These are phyloP conservation scores for Gymnocheta viridis DNA, from an alignment of 2,888 invertebrate genomes.

Conservation along the genomic window DNA sequence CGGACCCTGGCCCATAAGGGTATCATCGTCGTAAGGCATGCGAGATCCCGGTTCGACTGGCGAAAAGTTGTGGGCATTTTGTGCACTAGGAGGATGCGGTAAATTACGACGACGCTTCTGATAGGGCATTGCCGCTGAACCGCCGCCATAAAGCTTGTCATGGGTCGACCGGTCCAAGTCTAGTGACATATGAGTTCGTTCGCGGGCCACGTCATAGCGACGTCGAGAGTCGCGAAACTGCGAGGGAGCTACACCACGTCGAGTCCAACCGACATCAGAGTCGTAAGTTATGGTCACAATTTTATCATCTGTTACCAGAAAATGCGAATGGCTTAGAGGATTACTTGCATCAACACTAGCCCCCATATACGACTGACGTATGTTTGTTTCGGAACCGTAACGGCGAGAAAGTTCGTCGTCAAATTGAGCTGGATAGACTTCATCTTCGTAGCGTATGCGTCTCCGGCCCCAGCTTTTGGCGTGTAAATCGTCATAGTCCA, in stretches of 20 bases:
- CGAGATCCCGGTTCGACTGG: conserved; percentile 76
- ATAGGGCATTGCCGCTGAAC: conserved; percentile 77
- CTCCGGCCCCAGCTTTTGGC: conserved; percentile 80
- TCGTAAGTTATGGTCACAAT: conserved; percentile 82
- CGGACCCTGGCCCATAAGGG: conserved; percentile 54
- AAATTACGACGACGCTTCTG: conserved; percentile 79
- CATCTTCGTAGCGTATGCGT: conserved; percentile 81
- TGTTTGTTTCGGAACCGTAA: conserved; percentile 81
- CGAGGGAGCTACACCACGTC: conserved; percentile 80
- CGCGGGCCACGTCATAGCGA: conserved; percentile 71
- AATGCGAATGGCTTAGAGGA: conserved; percentile 82
- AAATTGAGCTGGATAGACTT: conserved; percentile 74
- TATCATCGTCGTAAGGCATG: conserved; percentile 71
- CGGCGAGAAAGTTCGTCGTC: conserved; percentile 75
- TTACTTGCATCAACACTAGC: conserved; percentile 78
- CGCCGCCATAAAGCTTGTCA: conserved; percentile 78
- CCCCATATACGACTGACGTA: conserved; percentile 81
- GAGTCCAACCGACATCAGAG: conserved; percentile 82
- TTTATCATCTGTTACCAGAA: conserved; percentile 82
- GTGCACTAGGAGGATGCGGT: conserved; percentile 81
- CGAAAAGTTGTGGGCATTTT: conserved; percentile 81
- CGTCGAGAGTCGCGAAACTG: conserved; percentile 78
- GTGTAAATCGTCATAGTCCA: conserved; percentile 81
- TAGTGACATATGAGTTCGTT: conserved; percentile 79
- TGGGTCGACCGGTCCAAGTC: conserved; percentile 79